A percentile compares a stretch with the other conserved stretches of the same genome.
Evolutionary conservation across 2,888 invertebrate species (phyloP).

Genomic region (Pyralis farinalis): DNA sequence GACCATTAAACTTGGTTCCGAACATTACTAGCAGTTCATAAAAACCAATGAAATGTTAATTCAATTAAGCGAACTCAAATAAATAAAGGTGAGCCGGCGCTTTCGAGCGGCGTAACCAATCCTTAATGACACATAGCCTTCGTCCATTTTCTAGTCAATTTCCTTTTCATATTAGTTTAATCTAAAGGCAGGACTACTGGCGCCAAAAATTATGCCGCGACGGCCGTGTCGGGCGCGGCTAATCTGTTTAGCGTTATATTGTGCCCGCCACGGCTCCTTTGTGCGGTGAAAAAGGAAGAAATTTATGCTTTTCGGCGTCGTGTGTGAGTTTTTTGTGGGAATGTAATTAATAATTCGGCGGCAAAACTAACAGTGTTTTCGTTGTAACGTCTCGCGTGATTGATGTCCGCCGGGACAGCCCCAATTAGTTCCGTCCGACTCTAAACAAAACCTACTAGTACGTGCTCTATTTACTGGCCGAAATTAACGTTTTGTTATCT

Average conservation of each 20-base stretch:
- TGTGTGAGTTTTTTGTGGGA: slow-evolving; percentile 78
- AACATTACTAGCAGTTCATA: slow-evolving; percentile 68
- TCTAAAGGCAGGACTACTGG: slow-evolving; percentile 78
- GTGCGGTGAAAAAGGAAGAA: slow-evolving; percentile 79
- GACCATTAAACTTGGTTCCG: slow-evolving; percentile 63
- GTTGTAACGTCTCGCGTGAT: slow-evolving; percentile 68
- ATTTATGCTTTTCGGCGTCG: slow-evolving; percentile 79
- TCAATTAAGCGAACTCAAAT: slow-evolving; percentile 77
- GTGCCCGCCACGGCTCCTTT: slow-evolving; percentile 69
- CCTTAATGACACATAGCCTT: slow-evolving; percentile 77
- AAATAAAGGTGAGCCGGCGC: slow-evolving; percentile 64
- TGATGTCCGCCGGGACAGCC: slow-evolving; percentile 52
- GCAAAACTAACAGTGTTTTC: slow-evolving; percentile 82
- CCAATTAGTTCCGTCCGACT: slow-evolving; percentile 44
- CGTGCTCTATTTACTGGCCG: slow-evolving; percentile 4
- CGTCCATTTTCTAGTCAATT: slow-evolving; percentile 79
- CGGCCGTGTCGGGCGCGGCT: slow-evolving; percentile 71
- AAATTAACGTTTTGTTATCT: slow-evolving; percentile 1
- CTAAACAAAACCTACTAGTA: slow-evolving; percentile 13
- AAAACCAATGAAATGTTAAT: slow-evolving; percentile 73
- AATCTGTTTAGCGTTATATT: slow-evolving; percentile 78
- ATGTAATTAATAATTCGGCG: slow-evolving; percentile 82
- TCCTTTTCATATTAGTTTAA: slow-evolving; percentile 81
- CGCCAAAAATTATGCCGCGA: slow-evolving; percentile 80
- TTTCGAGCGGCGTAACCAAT: slow-evolving; percentile 67